Evolutionary conservation across 2,888 invertebrate genomes (phyloP), one percentile per base, ranked within the genome.

Genomic region (Callosobruchus maculatus): DNA sequence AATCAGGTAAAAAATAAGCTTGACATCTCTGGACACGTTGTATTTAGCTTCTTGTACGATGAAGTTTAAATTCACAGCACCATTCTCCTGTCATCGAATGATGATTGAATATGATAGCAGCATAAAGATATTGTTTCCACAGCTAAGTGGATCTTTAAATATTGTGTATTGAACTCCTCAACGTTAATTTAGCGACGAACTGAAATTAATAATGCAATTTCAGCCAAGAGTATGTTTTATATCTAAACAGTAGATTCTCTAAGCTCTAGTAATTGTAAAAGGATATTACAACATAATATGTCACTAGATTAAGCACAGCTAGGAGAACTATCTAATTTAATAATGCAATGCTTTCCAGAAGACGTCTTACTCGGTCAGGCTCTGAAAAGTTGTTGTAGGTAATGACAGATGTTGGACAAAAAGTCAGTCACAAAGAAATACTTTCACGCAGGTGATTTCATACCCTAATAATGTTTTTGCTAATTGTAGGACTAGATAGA

Each of bases 261-360:
- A 49, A 13, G 3, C 49, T 3, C 9, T 49, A 49, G 49, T 7
- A 1, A 18, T 18, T 49, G 49, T 49, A 13, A 49, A 49, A 49
- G 13, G 9, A 49, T 18, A 7, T 49, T 13, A 49, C 49, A 49
- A 49, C 49, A n/a, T n/a, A n/a, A 49, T 49, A 49, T 49, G 49
- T 18, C 49, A 49, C 9, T 49, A n/a, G 49, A 18, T 49, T 49
- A 13, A 49, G 13, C 9, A 49, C 2, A 26, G 26, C 26, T 49
- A 66, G 67, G 67, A 67, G 20, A 22, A 67, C 20, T 20, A 71
- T 70, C n/a, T 74, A 73, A 70, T 72, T 80, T 85, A 86, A 89
- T 84, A 87, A 92, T 92, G 92, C 91, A 88, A 93, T 93, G 93
- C 92, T 91, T 88, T 91, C 93, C 87, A 91, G 93, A 89, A 91